phyloP scores from a whole-genome alignment of 2,888 invertebrate genomes.

The Quadroppia sp. region DNA sequence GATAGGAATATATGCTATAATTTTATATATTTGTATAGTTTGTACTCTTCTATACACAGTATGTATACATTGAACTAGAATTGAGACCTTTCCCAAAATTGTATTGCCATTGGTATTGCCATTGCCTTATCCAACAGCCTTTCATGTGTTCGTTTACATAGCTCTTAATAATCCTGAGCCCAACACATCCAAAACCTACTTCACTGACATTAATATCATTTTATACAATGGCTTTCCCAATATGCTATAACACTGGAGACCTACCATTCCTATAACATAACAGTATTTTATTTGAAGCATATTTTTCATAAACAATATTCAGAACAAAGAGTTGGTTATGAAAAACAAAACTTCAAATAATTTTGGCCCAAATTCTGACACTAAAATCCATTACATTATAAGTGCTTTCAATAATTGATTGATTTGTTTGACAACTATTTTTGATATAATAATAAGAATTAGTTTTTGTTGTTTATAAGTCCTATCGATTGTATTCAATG shows the following conservation, averaged over 20 bases:
- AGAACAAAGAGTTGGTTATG: conserved; percentile 18
- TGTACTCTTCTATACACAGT: background rate
- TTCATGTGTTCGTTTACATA: conserved; percentile 29
- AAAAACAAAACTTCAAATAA: conserved; percentile 8
- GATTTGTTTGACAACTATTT: too few species aligned
- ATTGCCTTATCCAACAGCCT: background rate
- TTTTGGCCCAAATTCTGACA: too few species aligned
- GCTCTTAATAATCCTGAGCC: conserved; percentile 32
- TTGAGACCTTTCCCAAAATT: conserved; percentile 16
- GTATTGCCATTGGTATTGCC: conserved; percentile 20
- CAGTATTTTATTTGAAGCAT: too few species aligned
- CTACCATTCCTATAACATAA: conserved; percentile 17
- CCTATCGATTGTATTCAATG: too few species aligned
- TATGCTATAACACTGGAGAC: conserved; percentile 29
- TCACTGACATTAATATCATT: conserved; percentile 37
- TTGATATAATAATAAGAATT: too few species aligned
- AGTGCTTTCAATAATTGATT: too few species aligned
- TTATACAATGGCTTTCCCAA: conserved; percentile 26
- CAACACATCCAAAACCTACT: conserved; percentile 34
- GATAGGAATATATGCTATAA: conserved; percentile 12
- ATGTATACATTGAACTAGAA: background rate
- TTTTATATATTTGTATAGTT: conserved; percentile 27
- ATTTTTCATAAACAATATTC: too few species aligned
- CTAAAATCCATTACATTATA: too few species aligned
- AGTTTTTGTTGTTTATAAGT: too few species aligned